A percentile compares a stretch with the other conserved stretches of the same genome.
These are phyloP conservation scores for Dicyrtoma fusca DNA, from an alignment of 2,888 invertebrate genomes.

Conservation along the genomic window DNA sequence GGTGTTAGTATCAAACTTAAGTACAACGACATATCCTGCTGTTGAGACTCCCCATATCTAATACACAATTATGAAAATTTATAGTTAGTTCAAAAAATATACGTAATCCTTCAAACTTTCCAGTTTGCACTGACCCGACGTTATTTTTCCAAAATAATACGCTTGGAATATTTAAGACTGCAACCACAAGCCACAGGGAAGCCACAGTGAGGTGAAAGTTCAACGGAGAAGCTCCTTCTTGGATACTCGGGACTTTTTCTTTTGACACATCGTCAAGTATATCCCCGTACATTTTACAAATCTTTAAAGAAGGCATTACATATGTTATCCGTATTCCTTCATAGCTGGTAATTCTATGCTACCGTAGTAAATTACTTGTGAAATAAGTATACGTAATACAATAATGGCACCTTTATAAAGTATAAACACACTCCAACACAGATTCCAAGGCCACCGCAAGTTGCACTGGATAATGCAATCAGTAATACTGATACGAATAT, in stretches of 20 bases:
- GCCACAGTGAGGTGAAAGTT: slow-evolving; percentile 76
- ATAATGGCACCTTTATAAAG: slow-evolving; percentile 70
- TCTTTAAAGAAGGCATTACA: too few relatives aligned
- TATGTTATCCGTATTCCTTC: too few relatives aligned
- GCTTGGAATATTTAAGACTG: slow-evolving; percentile 72
- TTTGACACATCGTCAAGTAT: slow-evolving; percentile 70
- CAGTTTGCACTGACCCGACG: slow-evolving; percentile 67
- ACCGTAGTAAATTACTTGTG: too few relatives aligned
- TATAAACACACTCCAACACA: slow-evolving; percentile 70
- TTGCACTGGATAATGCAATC: slow-evolving; percentile 67
- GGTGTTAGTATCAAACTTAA: slow-evolving; percentile 47
- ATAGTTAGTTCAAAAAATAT: too few relatives aligned
- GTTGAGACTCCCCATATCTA: slow-evolving; percentile 39
- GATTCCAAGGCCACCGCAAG: slow-evolving; percentile 76
- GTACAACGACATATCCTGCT: slow-evolving; percentile 52
- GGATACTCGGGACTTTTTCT: slow-evolving; percentile 46
- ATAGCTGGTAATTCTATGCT: too few relatives aligned
- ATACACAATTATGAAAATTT: neutral
- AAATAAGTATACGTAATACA: too few relatives aligned
- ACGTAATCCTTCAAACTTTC: too few relatives aligned
- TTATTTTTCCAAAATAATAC: slow-evolving; percentile 79
- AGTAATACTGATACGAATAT: slow-evolving; percentile 69
- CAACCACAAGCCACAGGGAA: slow-evolving; percentile 69
- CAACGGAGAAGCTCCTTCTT: slow-evolving; percentile 44
- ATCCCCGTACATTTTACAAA: slow-evolving; percentile 76